Conservation (phyloP, 2,888 invertebrate species). For the Acronicta psi region DNA sequence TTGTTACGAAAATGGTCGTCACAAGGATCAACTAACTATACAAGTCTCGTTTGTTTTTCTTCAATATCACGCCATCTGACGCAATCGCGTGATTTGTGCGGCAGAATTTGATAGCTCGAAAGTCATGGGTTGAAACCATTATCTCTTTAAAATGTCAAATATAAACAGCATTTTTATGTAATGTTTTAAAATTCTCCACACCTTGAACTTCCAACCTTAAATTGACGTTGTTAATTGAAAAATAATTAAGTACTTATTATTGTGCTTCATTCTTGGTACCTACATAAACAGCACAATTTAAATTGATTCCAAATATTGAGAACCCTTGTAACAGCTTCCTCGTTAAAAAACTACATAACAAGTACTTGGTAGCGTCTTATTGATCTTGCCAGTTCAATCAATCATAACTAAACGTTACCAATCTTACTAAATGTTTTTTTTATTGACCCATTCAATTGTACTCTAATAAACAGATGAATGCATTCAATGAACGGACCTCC, state of each 20-base stretch:
- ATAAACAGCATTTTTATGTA: neutral
- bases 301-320: slow-evolving; percentile 4
- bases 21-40: slow-evolving; percentile 37
- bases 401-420: slow-evolving; percentile 64
- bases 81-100: slow-evolving; percentile 27
- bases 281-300: neutral
- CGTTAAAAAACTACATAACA: slow-evolving; percentile 13
- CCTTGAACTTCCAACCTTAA: slow-evolving; percentile 38
- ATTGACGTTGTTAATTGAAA: slow-evolving; percentile 1
- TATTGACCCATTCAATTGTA: slow-evolving; percentile 78
- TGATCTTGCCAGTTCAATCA: slow-evolving; percentile 58
- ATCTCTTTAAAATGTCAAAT: neutral
- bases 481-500: slow-evolving; percentile 27
- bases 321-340: slow-evolving; percentile 29
- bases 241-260: neutral
- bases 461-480: slow-evolving; percentile 60
- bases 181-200: slow-evolving; percentile 23
- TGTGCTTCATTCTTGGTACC: too few relatives aligned
- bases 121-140: slow-evolving; percentile 7
- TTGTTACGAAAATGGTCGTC: slow-evolving; percentile 45
- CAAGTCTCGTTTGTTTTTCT: slow-evolving; percentile 23
- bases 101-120: slow-evolving; percentile 12
- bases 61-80: slow-evolving; percentile 39
- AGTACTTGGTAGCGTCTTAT: slow-evolving; percentile 30
- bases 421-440: slow-evolving; percentile 73